Evolutionary conservation across 2,888 invertebrate genomes (phyloP).

Genomic region (Cinara cedri): DNA sequence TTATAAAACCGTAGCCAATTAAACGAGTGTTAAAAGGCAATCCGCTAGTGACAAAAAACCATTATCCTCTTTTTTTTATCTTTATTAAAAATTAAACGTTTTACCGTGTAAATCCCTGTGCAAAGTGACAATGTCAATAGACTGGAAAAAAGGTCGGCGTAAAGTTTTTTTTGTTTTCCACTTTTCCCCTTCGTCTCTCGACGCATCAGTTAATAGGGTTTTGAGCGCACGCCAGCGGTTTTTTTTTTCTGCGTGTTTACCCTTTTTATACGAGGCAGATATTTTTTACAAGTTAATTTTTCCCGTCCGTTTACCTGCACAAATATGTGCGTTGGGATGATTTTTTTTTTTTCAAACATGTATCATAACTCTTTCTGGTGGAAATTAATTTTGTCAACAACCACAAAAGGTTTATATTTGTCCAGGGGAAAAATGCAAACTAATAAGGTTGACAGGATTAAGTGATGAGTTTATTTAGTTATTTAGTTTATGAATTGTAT

Average conservation of each 20-base stretch:
- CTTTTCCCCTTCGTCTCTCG: constrained; percentile 25
- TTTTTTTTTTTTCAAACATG: not conserved
- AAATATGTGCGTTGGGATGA: constrained; percentile 26
- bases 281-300: constrained; percentile 56
- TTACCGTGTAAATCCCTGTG: constrained; percentile 51
- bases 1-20: not conserved
- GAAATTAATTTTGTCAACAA: constrained; percentile 49
- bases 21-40: not conserved
- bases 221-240: constrained; percentile 37
- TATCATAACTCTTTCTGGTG: constrained; percentile 31
- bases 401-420: constrained; percentile 36
- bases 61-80: constrained; percentile 31
- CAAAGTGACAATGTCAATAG: constrained; percentile 55
- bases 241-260: constrained; percentile 40
- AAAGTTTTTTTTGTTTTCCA: constrained; percentile 46
- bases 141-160: constrained; percentile 49
- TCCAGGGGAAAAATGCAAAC: not conserved
- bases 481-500: too few species aligned
- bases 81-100: constrained; percentile 56
- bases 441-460: constrained; percentile 33
- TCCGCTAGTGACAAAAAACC: constrained; percentile 24
- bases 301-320: constrained; percentile 39
- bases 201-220: constrained; percentile 24
- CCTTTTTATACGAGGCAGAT: constrained; percentile 39
- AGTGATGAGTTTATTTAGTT: constrained; percentile 6